Evolutionary conservation across 1,140 invertebrate species (phyloP).

Genomic region (Nebria ingens): DNA sequence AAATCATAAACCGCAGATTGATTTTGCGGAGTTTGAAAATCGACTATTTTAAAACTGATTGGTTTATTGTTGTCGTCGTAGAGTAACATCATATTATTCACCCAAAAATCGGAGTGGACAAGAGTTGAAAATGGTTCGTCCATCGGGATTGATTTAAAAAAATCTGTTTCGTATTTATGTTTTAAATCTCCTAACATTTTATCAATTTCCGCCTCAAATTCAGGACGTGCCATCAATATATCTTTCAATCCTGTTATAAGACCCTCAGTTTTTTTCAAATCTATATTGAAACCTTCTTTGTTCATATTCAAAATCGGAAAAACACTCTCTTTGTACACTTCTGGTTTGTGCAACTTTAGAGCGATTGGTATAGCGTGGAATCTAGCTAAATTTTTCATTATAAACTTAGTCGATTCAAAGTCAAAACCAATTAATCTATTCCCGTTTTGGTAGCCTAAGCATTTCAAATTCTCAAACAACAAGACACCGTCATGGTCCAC

Average conservation of each 20-base stretch:
- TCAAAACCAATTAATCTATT: slow-evolving; percentile 35
- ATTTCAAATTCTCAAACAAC: slow-evolving; percentile 39
- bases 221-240: neutral
- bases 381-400: slow-evolving; percentile 34
- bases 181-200: neutral
- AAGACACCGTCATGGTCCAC: slow-evolving; percentile 40
- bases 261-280: neutral
- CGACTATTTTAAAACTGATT: slow-evolving; percentile 22
- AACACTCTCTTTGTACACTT: slow-evolving; percentile 31
- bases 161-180: slow-evolving; percentile 5
- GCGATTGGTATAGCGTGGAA: slow-evolving; percentile 43
- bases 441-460: slow-evolving; percentile 30
- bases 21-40: slow-evolving; percentile 23
- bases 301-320: slow-evolving; percentile 28
- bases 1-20: slow-evolving; percentile 22
- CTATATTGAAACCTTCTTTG: slow-evolving; percentile 13
- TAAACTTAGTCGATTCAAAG: slow-evolving; percentile 32
- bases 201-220: neutral
- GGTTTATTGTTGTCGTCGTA: slow-evolving; percentile 15
- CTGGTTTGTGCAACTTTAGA: slow-evolving; percentile 35
- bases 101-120: slow-evolving; percentile 26
- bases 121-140: slow-evolving; percentile 11
- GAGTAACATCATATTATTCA: slow-evolving; percentile 27
- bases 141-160: neutral
- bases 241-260: neutral